These are phyloP conservation scores for Trichogramma pretiosum DNA, from an alignment of 1,140 invertebrate genomes.

Conservation along the genomic window DNA sequence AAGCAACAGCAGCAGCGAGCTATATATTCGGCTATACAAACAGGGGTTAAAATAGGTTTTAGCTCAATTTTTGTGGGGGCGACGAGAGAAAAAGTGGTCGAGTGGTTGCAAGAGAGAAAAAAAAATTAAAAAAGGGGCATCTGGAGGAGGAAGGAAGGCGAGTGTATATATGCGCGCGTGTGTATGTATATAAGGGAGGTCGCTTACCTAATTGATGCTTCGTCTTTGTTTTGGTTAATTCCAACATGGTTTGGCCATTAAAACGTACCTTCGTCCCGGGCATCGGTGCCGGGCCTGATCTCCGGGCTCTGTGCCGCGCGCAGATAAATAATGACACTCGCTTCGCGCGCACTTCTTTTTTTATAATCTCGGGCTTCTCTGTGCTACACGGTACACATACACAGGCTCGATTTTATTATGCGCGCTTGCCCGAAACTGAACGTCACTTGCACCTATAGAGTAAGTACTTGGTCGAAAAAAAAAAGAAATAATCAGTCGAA, in stretches of 20 bases:
- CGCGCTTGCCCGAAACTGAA: no score
- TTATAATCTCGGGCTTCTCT: conserved; percentile 8
- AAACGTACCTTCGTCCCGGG: conserved; percentile 47
- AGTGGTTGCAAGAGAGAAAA: conserved; percentile 10
- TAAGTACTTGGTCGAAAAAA: no score
- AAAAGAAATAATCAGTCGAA: no score
- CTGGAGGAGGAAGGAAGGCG: conserved; percentile 1
- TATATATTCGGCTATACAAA: no score
- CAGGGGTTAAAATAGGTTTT: no score
- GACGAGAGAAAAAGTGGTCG: conserved; percentile 10
- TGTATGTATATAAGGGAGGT: no score
- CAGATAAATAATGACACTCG: background rate
- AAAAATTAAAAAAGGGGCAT: conserved; percentile 6
- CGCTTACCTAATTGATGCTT: conserved; percentile 54
- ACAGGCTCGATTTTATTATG: no score
- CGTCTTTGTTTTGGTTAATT: conserved; percentile 54
- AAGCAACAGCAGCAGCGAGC: no score
- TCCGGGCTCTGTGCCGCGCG: conserved; percentile 13
- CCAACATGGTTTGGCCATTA: conserved; percentile 54
- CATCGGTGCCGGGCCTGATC: conserved; percentile 43
- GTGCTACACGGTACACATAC: no score
- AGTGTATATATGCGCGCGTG: no score
- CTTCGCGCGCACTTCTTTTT: conserved; percentile 14
- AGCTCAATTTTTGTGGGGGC: background rate
- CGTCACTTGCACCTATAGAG: no score